phyloP scores from a whole-genome alignment of 2,888 invertebrate species.

The Volucella inanis region DNA sequence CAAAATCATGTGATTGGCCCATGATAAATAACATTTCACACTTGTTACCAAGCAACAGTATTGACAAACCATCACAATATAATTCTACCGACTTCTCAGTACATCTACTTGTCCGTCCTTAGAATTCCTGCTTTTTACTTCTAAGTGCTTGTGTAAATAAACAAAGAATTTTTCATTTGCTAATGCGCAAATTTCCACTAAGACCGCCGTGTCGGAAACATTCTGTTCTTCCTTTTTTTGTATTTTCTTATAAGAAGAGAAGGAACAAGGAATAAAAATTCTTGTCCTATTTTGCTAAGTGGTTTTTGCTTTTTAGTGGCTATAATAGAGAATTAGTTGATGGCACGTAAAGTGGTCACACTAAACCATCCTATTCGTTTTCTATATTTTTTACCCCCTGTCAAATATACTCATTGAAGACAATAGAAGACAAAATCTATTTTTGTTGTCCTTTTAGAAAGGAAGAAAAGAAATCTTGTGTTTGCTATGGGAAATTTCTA shows the following conservation, averaged over 20 bases:
- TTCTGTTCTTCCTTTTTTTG: constrained; percentile 4
- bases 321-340: constrained; percentile 46
- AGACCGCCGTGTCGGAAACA: not conserved
- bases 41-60: constrained; percentile 68
- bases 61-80: constrained; percentile 55
- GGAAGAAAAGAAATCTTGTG: constrained; percentile 3
- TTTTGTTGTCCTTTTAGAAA: constrained; percentile 14
- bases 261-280: not conserved
- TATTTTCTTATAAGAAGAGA: not conserved
- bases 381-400: not conserved
- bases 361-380: constrained; percentile 9
- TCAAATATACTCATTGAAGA: not conserved
- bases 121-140: constrained; percentile 6
- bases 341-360: constrained; percentile 6
- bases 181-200: constrained; percentile 56
- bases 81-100: constrained; percentile 5
- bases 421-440: constrained; percentile 25
- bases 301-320: constrained; percentile 46
- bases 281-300: constrained; percentile 29
- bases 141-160: constrained; percentile 22
- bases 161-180: constrained; percentile 33
- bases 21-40: constrained; percentile 29
- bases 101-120: constrained; percentile 4
- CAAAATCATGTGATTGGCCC: constrained; percentile 23
- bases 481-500: constrained; percentile 5